Evolutionary conservation across 2,113 vertebrate genomes (phyloP), one percentile per base, ranked within the genome.

Genomic region (Lichenostomus cassidix): DNA sequence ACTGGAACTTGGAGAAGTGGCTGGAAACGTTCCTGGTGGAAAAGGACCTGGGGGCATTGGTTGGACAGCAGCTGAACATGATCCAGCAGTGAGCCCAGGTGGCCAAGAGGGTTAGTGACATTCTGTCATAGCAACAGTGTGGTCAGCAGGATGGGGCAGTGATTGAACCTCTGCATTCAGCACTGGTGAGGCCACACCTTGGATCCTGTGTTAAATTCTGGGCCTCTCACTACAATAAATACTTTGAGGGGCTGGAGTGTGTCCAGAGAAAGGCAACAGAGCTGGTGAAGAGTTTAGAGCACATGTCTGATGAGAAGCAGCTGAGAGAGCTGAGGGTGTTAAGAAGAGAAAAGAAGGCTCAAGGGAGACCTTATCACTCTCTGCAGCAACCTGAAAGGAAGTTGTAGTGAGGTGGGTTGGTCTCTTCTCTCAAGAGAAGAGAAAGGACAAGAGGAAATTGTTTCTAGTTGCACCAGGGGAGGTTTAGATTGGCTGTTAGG

Each of bases 11-110:
- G 37, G 15, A n/a, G 17, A 69, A 76, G 28, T 41, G 29, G 4
- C 11, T 62, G n/a, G 44, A 62, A 69, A 55, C 0, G 11, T 12
- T 39, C 29, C 55, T 53, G 13, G 33, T 55, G 47, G 29, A 35
- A 89, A 76, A 83, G 4, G 8, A 47, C 24, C 14, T n/a, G n/a
- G 24, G 7, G 2, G 3, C 1, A 0, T 29, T 68, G 39, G 13
- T 27, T 39, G 24, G 16, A 41, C 17, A 49, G 75, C 4, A 1
- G 21, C 16, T 63, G 25, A 80, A 64, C 11, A 6, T 0, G 1
- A 35, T 41, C 5, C 9, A 35, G 18, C 25, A 16, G 29, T 23
- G n/a, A 15, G 14, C 33, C 21, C 14, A 35, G 29, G 25, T 23
- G n/a, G 14, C 41, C 55, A 62, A 27, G n/a, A 41, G 62, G 17